Percentiles rank a stretch among this genome's conserved stretches.
These are phyloP conservation scores for Smittia aterrima DNA, from an alignment of 2,888 invertebrate species.

Conservation along the genomic window DNA sequence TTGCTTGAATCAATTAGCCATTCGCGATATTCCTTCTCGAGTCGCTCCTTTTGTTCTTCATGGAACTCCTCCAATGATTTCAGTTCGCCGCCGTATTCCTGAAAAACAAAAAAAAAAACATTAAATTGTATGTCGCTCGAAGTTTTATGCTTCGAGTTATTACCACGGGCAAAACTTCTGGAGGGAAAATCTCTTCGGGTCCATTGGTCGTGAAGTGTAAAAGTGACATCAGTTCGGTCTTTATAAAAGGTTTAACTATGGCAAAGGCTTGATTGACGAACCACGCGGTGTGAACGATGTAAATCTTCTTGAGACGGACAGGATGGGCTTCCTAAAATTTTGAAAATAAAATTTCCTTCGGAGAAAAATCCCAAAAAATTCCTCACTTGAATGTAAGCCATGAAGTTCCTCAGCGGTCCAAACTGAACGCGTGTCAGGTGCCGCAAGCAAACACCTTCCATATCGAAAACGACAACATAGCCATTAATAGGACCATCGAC, in stretches of 20 bases:
- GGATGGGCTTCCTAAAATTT: constrained; percentile 63
- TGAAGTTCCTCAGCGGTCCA: constrained; percentile 63
- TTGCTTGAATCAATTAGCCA: constrained; percentile 63
- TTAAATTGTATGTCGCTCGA: neutral
- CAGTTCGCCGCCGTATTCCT: constrained; percentile 64
- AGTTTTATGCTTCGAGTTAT: constrained; percentile 43
- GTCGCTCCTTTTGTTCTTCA: constrained; percentile 58
- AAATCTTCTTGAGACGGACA: constrained; percentile 63
- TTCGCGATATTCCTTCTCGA: constrained; percentile 61
- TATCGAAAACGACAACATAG: constrained; percentile 66
- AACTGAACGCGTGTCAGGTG: constrained; percentile 64
- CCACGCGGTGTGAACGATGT: constrained; percentile 64
- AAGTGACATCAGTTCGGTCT: constrained; percentile 61
- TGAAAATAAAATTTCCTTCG: neutral
- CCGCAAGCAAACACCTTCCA: constrained; percentile 65
- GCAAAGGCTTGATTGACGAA: constrained; percentile 69
- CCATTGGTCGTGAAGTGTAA: constrained; percentile 60
- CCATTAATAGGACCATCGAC: constrained; percentile 60
- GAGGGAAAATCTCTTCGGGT: constrained; percentile 49
- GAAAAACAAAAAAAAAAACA: constrained; percentile 42
- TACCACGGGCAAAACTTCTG: constrained; percentile 45
- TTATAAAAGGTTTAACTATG: constrained; percentile 63
- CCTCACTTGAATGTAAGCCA: constrained; percentile 64
- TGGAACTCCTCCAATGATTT: constrained; percentile 58
- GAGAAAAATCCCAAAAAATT: neutral